Evolutionary conservation across 2,797 vertebrate species (phyloP), one percentile per base, ranked within the genome.

Genomic region (Acrocephalus scirpaceus): DNA sequence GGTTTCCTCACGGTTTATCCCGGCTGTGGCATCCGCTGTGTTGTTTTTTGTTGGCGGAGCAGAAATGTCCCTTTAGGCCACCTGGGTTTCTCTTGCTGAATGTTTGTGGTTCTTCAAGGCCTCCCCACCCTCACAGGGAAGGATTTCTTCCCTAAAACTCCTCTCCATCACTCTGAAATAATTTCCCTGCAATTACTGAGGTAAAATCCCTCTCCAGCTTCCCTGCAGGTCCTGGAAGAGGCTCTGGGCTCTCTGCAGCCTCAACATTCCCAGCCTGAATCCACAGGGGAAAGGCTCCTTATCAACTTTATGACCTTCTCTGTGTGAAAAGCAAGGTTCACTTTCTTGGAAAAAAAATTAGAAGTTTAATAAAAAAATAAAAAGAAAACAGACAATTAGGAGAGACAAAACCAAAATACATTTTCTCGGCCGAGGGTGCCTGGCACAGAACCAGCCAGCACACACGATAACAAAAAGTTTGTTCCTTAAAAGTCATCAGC

Each of bases 251-350:
- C 44, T 57, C 50, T 36, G 50, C 32, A 42, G 18, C 1, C 25
- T 34, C 60, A 44, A 1, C 9, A 10, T 15, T 77, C 48, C 56
- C 65, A 54, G 11, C 26, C 54, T 20, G 22, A 10, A 2, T 48
- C 40, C 30, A 4, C 0, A 17, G 12, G n/a, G 21, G 4, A 74
- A 4, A 5, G 5, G 18, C 22, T 69, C 30, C 13, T 48, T 3
- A 16, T 8, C 22, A 3, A 2, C 15, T 10, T 20, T 0, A 8
- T 17, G 15, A 5, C 22, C 26, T 23, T 40, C 16, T 23, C 25
- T 38, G 38, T 38, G 38, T 12, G 38, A 38, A 38, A 38, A 38
- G 11, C 38, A 12, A 38, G 38, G 38, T 38, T 38, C 38, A 38
- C 38, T 38, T 38, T 38, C 38, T 38, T 38, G 38, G 38, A 38